Evolutionary conservation across 2,113 vertebrate species (phyloP).

Genomic region (Bubalus kerabau): DNA sequence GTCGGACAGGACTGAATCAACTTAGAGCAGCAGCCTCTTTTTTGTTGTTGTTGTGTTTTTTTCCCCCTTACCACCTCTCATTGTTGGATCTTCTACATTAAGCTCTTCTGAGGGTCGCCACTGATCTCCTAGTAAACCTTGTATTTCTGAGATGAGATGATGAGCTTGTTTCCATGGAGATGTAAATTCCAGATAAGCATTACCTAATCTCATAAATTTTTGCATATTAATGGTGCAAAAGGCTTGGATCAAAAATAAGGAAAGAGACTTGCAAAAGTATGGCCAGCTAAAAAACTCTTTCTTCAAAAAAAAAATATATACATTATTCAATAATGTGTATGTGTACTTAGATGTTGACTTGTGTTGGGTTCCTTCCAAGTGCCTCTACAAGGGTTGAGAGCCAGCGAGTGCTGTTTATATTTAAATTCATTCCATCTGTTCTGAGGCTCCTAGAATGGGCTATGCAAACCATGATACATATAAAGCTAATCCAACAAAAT

Average conservation of each 20-base stretch:
- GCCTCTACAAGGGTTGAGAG: neutral
- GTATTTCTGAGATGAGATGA: neutral
- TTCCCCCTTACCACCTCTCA: neutral
- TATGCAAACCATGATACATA: neutral
- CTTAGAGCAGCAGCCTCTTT: no score
- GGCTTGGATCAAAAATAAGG: neutral
- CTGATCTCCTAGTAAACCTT: neutral
- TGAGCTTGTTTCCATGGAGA: neutral
- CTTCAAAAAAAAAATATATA: neutral
- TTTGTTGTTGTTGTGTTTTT: neutral
- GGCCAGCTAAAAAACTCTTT: neutral
- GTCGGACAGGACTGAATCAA: no score
- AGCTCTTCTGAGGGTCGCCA: neutral
- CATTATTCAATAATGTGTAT: neutral
- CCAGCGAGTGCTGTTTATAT: neutral
- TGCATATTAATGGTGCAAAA: neutral
- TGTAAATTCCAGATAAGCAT: neutral
- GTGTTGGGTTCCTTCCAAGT: neutral
- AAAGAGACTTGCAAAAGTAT: neutral
- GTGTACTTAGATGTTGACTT: neutral
- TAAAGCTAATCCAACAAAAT: neutral
- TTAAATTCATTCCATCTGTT: slow-evolving; percentile 14
- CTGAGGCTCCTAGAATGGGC: neutral
- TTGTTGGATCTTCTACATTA: neutral
- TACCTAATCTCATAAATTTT: neutral